A percentile compares a stretch with the other conserved stretches of the same genome.
phyloP scores from a whole-genome alignment of 2,797 vertebrate genomes.

The Amazona finschi region DNA sequence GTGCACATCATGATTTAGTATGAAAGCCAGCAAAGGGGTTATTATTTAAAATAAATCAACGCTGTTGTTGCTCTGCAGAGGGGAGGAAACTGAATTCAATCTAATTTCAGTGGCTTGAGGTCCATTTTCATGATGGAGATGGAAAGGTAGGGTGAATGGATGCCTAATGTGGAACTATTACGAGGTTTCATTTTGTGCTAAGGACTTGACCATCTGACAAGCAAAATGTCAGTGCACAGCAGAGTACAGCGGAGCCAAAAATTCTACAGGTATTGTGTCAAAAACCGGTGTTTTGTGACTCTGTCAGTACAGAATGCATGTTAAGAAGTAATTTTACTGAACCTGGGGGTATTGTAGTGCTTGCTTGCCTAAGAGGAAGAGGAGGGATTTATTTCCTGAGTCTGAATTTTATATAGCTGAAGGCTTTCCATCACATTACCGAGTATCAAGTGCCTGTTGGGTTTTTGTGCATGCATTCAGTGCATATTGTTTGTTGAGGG shows the following conservation, averaged over 20 bases:
- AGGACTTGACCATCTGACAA: neutral
- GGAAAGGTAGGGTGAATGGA: neutral
- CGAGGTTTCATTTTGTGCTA: neutral
- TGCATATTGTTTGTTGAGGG: neutral
- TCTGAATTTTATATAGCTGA: neutral
- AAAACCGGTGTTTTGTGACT: neutral
- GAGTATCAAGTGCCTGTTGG: neutral
- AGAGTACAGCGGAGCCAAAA: neutral
- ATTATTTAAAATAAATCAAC: constrained; percentile 27
- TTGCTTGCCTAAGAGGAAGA: neutral
- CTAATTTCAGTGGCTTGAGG: neutral
- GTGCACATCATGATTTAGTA: constrained; percentile 26
- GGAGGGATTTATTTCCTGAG: neutral
- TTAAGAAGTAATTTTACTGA: neutral
- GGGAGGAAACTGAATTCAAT: neutral
- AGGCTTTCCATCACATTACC: neutral
- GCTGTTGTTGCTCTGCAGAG: neutral
- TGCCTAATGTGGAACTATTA: neutral
- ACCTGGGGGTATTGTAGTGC: neutral
- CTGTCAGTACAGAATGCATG: neutral
- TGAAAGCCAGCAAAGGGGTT: neutral
- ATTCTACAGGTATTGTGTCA: neutral
- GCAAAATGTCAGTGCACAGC: neutral
- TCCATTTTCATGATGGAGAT: neutral
- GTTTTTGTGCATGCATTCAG: neutral